Conservation (phyloP, 2,797 vertebrate genomes). For the Leontocebus nigricollis region DNA sequence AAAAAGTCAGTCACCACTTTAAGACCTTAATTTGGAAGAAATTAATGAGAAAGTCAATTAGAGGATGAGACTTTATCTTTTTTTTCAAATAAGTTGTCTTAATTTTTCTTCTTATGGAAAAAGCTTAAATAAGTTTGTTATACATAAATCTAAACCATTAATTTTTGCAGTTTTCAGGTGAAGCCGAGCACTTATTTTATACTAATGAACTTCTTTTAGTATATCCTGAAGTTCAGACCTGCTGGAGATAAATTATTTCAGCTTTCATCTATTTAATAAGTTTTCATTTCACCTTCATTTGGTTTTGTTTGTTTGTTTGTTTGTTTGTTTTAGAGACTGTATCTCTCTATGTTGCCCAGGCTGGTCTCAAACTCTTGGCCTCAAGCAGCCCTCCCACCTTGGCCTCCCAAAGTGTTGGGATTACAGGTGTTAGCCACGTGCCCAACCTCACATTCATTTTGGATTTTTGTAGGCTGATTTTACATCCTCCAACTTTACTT, state of each 20-base stretch:
- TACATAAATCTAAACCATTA: background rate
- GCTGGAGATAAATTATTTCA: conserved; percentile 80
- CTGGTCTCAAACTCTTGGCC: background rate
- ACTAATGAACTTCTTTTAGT: conserved; percentile 78
- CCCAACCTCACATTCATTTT: background rate
- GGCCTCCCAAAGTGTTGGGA: background rate
- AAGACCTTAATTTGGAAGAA: background rate
- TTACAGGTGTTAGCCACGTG: background rate
- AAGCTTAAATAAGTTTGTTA: background rate
- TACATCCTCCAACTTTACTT: background rate
- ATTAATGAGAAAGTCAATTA: background rate
- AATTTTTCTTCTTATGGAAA: background rate
- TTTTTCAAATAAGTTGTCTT: background rate
- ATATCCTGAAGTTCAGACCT: conserved; percentile 86
- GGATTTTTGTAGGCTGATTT: background rate
- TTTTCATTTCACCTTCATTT: background rate
- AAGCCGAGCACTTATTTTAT: conserved; percentile 64
- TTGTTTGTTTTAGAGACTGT: background rate
- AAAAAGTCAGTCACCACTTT: background rate
- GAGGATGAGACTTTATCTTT: background rate
- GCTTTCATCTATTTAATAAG: background rate
- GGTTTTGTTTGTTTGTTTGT: no score
- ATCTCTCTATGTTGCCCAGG: background rate
- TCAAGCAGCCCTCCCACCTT: background rate
- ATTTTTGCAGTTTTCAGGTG: conserved; percentile 47